phyloP scores from a whole-genome alignment of 2,113 vertebrate species.

The Ceyx melanurus region DNA sequence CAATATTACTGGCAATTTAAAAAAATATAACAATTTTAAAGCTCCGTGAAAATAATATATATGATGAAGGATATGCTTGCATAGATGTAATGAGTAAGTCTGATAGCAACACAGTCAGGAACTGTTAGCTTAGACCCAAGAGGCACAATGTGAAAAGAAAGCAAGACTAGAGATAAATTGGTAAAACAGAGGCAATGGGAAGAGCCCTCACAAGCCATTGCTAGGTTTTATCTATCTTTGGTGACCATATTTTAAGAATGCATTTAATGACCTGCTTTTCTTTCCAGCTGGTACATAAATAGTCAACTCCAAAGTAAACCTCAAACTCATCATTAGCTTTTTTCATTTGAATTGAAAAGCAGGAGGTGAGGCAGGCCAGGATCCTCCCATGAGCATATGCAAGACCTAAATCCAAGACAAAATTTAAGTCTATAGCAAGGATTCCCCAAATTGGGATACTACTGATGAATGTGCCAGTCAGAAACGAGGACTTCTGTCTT shows the following conservation, averaged over 20 bases:
- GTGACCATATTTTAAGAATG: neutral
- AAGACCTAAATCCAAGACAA: neutral
- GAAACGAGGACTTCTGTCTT: neutral
- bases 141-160: neutral
- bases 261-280: neutral
- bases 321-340: neutral
- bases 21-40: neutral
- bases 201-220: neutral
- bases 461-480: fast-evolving
- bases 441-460: neutral
- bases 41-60: neutral
- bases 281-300: neutral
- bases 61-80: neutral
- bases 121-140: neutral
- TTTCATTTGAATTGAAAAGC: neutral
- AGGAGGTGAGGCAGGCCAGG: neutral
- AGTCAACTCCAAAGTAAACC: neutral
- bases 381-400: neutral
- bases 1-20: neutral
- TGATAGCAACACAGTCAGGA: neutral
- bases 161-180: neutral
- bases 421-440: neutral
- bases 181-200: neutral
- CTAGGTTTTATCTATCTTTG: neutral
- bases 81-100: neutral